Base-by-base conservation (phyloP, 2,113 vertebrate species). In the Triplophysa tibetana region DNA sequence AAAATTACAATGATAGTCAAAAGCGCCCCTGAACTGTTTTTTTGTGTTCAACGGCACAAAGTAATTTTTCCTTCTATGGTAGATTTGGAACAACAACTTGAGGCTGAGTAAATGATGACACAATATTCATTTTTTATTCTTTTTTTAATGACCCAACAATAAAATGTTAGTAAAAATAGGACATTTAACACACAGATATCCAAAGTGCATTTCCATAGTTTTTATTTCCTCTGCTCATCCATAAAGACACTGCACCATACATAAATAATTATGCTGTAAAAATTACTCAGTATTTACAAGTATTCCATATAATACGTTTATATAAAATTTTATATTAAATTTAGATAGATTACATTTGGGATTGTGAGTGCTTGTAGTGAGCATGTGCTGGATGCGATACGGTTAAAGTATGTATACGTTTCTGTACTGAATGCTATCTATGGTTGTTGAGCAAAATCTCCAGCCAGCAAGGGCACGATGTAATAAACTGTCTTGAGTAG, bases 291-390 rank as follows among this genome's bases (percentile, higher is more conserved):
- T 98, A 98, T 98, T 98, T 98, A 99, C 97, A 99, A 94, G 95
- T 98, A 96, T 95, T 92, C 97, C 93, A 95, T 95, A 95, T 96
- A 95, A 95, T 95, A 86, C 76, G 84, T 90, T 92, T 92, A 98
- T 97, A 98, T 96, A 97, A 96, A 97, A 95, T 91, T 95, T 99
- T 98, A 98, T 99, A 99, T 99, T 98, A 98, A 98, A 99, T 98
- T 96, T 98, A 96, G 95, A 94, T 95, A 95, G 94, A 95, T 95
- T 96, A 95, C 95, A 98, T 95, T 83, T 92, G 89, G 92, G 94
- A 91, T 92, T 92, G 72, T 70, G 86, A 78, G 78, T 81, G 88
- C 84, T 80, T 68, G 76, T 48, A 76, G 58, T 87, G 45, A 75
- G 64, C 29, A 66, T 82, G 78, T 85, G 74, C 83, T 29, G 29